phyloP scores from a whole-genome alignment of 2,113 vertebrate genomes.

The Strix uralensis region DNA sequence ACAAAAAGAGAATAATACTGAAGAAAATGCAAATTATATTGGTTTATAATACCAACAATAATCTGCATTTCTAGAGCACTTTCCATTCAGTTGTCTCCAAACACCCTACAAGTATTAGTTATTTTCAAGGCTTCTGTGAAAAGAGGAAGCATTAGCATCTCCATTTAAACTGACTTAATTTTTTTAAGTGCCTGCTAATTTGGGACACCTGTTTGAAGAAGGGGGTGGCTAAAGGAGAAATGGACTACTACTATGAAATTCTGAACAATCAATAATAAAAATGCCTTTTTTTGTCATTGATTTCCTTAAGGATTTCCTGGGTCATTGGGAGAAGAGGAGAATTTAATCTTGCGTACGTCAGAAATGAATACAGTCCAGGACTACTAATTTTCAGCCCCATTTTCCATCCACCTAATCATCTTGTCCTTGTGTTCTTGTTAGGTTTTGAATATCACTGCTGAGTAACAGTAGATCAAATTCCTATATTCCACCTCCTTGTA shows the following conservation, averaged over 20 bases:
- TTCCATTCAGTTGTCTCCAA: background rate
- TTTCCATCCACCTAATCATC: background rate
- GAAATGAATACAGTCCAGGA: background rate
- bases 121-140: background rate
- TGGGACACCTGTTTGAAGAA: background rate
- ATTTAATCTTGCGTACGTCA: background rate
- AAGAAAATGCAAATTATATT: background rate
- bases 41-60: background rate
- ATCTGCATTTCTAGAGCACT: background rate
- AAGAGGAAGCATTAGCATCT: background rate
- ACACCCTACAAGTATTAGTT: background rate
- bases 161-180: background rate
- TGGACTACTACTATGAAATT: background rate
- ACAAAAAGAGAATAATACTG: background rate
- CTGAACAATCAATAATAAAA: background rate
- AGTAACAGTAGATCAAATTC: background rate
- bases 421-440: background rate
- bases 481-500: background rate
- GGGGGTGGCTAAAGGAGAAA: background rate
- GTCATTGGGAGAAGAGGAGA: background rate
- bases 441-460: background rate
- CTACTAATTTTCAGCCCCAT: background rate
- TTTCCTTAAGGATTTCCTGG: background rate
- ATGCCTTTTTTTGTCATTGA: background rate
- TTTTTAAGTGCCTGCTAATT: background rate